Conservation (phyloP, 2,888 invertebrate genomes). For the Tyria jacobaeae region DNA sequence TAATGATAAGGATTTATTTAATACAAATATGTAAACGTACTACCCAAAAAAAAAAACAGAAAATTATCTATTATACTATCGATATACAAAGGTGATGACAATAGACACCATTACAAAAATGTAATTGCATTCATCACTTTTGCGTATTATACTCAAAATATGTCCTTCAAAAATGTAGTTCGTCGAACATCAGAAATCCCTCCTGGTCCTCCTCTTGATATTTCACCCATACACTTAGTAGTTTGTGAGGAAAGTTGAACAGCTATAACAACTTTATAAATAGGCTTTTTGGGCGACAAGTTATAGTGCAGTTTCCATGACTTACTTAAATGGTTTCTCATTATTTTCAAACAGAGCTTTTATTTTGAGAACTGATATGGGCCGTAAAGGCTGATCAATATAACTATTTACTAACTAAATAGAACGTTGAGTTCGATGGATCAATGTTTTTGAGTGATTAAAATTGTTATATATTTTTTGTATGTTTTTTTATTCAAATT, state of each 20-base stretch:
- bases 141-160: background rate
- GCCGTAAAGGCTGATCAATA: background rate
- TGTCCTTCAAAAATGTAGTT: background rate
- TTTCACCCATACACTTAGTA: constrained; percentile 17
- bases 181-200: background rate
- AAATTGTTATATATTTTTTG: no score
- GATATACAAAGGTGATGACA: no score
- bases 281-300: constrained; percentile 27
- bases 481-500: no score
- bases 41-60: no score
- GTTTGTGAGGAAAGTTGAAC: constrained; percentile 32
- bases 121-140: no score
- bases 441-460: background rate
- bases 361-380: constrained; percentile 7
- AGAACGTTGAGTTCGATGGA: background rate
- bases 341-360: constrained; percentile 21
- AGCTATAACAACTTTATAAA: constrained; percentile 33
- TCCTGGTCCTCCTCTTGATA: no score
- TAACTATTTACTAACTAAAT: background rate
- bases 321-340: constrained; percentile 34
- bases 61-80: no score
- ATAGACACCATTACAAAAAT: no score
- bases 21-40: no score
- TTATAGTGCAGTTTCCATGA: constrained; percentile 45
- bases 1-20: no score